Base-by-base conservation (phyloP, 2,888 invertebrate species). In the Troilus luridus region DNA sequence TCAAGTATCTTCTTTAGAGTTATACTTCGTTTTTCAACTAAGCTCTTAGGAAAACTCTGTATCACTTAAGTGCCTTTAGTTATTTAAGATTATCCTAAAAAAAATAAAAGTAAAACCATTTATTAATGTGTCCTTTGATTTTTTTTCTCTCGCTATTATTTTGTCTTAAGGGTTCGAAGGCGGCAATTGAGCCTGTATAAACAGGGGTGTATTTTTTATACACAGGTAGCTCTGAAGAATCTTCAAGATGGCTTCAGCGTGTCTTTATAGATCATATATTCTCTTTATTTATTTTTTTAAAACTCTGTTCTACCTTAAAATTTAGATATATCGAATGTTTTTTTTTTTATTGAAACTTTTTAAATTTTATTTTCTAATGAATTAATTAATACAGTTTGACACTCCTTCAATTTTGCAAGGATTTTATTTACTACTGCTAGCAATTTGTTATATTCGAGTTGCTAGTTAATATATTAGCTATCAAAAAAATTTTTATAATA, bases 151-250 rank as follows among this genome's bases (percentile, higher is more conserved):
- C 17, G 72, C 72, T 41, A 77, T 77, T 77, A 77, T 41, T 77
- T 77, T 77, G 72, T 41, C 27, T 77, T 77, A 77, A 27, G 72
- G 27, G 27, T 77, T 77, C 0, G 41, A 77, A 19, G 41, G 72
- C 72, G 72, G 72, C 14, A 77, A 27, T 77, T 77, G 8, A 41
- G 72, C 41, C 41, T 77, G 72, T 77, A 77, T 41, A 77, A 77
- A 77, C 72, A 77, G 72, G 72, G 72, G 72, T 77, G 1, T 77
- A 77, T 41, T 77, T 77, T 77, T 77, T 77, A 77, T 41, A 17
- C 41, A 77, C 72, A 77, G 72, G 72, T 77, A 77, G 72, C 72
- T n/a, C 27, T 8, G 72, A 77, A 41, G 72, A 77, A 77, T 77
- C 41, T 77, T 77, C 72, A 77, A 77, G 72, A 14, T 77, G 72